phyloP scores from a whole-genome alignment of 2,113 vertebrate species.

The Pelodiscus sinensis region DNA sequence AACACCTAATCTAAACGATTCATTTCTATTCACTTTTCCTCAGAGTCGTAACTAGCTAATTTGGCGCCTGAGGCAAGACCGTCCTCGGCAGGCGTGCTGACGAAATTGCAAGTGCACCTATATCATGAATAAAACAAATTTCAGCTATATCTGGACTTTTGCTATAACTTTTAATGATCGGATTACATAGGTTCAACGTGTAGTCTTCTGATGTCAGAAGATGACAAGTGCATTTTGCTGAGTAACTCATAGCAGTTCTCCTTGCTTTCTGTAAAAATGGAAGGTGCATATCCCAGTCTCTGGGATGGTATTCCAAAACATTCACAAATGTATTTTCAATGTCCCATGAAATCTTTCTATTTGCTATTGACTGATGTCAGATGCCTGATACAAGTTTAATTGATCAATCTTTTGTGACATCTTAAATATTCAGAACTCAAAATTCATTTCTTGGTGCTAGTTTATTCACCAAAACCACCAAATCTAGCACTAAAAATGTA shows the following conservation, averaged over 20 bases:
- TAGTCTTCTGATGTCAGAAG: not conserved
- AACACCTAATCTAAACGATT: not conserved
- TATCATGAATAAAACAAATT: not conserved
- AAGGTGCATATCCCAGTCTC: not conserved
- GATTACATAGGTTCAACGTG: too few species aligned
- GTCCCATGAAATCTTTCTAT: not conserved
- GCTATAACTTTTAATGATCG: not conserved
- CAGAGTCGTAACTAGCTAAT: too few species aligned
- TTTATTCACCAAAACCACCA: not conserved
- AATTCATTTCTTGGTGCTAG: not conserved
- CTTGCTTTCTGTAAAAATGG: not conserved
- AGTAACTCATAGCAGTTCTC: not conserved
- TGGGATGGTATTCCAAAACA: not conserved
- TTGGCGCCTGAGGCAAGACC: too few species aligned
- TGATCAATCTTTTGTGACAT: not conserved
- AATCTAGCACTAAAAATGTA: not conserved
- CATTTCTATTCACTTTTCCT: not conserved
- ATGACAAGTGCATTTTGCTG: not conserved
- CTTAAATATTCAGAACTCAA: not conserved
- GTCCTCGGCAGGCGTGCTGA: too few species aligned
- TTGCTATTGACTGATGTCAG: not conserved
- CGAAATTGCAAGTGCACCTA: accelerated
- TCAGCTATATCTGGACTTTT: accelerated
- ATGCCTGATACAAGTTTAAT: not conserved
- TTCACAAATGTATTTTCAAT: not conserved